A percentile compares a stretch with the other conserved stretches of the same genome.
phyloP scores from a whole-genome alignment of 2,888 invertebrate species.

The Leucoma salicis region DNA sequence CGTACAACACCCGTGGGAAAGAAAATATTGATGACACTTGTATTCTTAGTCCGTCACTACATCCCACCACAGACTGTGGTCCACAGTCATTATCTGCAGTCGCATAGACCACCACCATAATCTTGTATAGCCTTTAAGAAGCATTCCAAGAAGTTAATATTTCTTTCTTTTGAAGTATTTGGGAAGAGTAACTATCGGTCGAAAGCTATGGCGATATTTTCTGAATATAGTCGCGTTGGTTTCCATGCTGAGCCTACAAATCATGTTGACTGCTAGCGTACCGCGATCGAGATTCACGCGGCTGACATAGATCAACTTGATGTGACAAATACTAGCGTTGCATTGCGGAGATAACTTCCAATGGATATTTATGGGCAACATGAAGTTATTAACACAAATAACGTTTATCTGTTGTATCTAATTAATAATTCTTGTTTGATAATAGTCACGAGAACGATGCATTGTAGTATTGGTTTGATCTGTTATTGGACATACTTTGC shows the following conservation, averaged over 20 bases:
- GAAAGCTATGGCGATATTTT: slow-evolving; percentile 33
- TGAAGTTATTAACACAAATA: slow-evolving; percentile 12
- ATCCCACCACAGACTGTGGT: too few species aligned
- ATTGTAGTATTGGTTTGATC: background rate
- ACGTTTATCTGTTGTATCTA: background rate
- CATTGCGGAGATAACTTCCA: slow-evolving; percentile 25
- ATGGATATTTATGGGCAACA: slow-evolving; percentile 29
- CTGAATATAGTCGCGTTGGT: slow-evolving; percentile 27
- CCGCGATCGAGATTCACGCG: slow-evolving; percentile 37
- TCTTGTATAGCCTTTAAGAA: too few species aligned
- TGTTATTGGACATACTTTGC: too few species aligned
- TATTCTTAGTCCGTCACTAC: too few species aligned
- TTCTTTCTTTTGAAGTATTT: too few species aligned
- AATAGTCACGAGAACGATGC: background rate
- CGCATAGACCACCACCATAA: slow-evolving; percentile 16
- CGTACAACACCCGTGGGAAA: too few species aligned
- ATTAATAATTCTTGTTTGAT: background rate
- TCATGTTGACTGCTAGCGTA: slow-evolving; percentile 35
- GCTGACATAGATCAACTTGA: slow-evolving; percentile 37
- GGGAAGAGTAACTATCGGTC: too few species aligned
- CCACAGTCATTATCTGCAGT: too few species aligned
- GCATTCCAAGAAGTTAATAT: too few species aligned
- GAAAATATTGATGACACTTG: too few species aligned
- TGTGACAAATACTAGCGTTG: slow-evolving; percentile 34
- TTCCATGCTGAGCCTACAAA: slow-evolving; percentile 36